Conservation (phyloP, 2,113 vertebrate genomes). For the Nothobranchius kuhntae region DNA sequence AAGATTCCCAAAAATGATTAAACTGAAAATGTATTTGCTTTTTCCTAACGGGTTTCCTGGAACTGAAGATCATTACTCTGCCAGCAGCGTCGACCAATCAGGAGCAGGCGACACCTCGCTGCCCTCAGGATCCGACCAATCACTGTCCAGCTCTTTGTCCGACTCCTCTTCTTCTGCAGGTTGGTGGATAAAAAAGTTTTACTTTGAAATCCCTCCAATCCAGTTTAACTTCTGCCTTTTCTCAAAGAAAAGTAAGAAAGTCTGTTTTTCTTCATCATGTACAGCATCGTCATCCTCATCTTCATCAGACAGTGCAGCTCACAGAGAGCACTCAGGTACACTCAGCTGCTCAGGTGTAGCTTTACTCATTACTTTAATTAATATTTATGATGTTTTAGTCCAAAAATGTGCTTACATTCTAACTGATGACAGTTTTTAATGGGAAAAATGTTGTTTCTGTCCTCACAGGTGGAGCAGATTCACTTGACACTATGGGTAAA, state of each 20-base stretch:
- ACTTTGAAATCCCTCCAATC: neutral
- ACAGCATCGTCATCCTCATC: conserved; percentile 19
- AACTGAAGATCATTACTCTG: conserved; percentile 33
- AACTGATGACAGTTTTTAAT: neutral
- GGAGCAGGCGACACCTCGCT: conserved; percentile 18
- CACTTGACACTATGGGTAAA: conserved; percentile 27
- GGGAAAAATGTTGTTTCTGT: neutral
- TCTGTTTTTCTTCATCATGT: conserved; percentile 5
- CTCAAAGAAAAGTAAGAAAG: neutral
- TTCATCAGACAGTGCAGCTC: conserved; percentile 11
- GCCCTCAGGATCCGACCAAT: conserved; percentile 33
- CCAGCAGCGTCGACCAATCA: conserved; percentile 24
- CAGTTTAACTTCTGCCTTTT: neutral
- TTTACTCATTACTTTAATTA: neutral
- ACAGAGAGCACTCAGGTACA: conserved; percentile 40
- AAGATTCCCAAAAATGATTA: no score
- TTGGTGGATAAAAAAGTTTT: conserved; percentile 4
- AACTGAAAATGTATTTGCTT: no score
- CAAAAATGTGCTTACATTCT: no score
- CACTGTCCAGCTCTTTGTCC: conserved; percentile 12
- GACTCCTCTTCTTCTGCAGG: conserved; percentile 40
- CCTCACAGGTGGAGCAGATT: conserved; percentile 32
- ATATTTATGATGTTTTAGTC: no score
- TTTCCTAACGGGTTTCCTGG: neutral
- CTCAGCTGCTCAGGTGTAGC: neutral